Evolutionary conservation across 2,888 invertebrate species (phyloP).

Genomic region (Lithodes maja): DNA sequence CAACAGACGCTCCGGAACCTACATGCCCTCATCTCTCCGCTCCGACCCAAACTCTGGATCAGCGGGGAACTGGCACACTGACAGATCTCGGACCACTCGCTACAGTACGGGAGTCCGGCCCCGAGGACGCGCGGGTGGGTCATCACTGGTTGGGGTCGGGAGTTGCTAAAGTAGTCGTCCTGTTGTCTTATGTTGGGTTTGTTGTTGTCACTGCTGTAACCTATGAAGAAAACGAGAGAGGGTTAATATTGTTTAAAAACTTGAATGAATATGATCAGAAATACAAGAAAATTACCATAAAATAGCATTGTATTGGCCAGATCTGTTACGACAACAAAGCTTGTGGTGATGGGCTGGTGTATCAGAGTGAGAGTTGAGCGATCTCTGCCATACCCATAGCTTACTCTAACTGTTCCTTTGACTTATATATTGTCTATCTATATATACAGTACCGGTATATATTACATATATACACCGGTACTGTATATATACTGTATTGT

Average conservation of each 20-base stretch:
- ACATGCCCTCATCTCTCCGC: constrained; percentile 57
- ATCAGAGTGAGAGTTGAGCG: no score
- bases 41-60: constrained; percentile 48
- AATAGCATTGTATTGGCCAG: not conserved
- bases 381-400: no score
- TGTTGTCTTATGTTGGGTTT: not conserved
- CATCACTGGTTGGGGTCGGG: constrained; percentile 23
- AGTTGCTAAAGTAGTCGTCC: constrained; percentile 53
- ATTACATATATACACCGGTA: no score
- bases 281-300: no score
- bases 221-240: not conserved
- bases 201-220: not conserved
- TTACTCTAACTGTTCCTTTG: no score
- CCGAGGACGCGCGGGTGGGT: constrained; percentile 30
- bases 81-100: constrained; percentile 55
- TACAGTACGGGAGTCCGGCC: constrained; percentile 46
- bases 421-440: no score
- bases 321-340: no score
- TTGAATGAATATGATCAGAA: no score
- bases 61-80: constrained; percentile 42
- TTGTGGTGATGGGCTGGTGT: no score
- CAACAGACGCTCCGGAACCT: constrained; percentile 74
- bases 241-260: not conserved
- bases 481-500: no score
- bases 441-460: no score